These are phyloP conservation scores for Gymnocheta viridis DNA, from an alignment of 2,888 invertebrate species.

Conservation along the genomic window DNA sequence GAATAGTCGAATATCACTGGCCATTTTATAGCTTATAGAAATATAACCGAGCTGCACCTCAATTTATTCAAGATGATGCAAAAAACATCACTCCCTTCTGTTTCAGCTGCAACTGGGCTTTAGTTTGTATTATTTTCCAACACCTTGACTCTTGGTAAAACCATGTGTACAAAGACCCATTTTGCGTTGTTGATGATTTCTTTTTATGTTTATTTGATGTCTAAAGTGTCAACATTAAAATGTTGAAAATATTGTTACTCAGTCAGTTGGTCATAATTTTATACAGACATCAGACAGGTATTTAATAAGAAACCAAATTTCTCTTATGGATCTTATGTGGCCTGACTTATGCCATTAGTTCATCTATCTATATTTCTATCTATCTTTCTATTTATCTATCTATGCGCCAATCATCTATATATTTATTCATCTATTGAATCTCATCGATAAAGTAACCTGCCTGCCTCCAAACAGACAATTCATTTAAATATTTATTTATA, in stretches of 20 bases:
- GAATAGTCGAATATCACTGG: background rate
- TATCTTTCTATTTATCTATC: slow-evolving; percentile 1
- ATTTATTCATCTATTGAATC: slow-evolving; percentile 11
- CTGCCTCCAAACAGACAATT: slow-evolving; percentile 52
- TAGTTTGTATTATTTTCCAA: background rate
- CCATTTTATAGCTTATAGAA: slow-evolving; percentile 6
- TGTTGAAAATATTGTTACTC: slow-evolving; percentile 61
- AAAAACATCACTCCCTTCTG: slow-evolving; percentile 25
- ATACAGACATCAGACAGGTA: slow-evolving; percentile 21
- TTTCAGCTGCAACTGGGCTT: slow-evolving; percentile 3
- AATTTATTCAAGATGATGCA: background rate
- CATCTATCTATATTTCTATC: slow-evolving; percentile 7
- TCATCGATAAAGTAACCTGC: slow-evolving; percentile 21
- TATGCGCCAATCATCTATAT: slow-evolving; percentile 3
- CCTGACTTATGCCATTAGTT: background rate
- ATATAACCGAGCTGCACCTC: slow-evolving; percentile 29
- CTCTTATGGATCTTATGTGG: slow-evolving; percentile 35
- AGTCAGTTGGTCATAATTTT: slow-evolving; percentile 62
- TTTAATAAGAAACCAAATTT: slow-evolving; percentile 29
- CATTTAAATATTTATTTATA: slow-evolving; percentile 51
- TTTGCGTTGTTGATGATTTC: background rate
- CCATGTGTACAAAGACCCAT: slow-evolving; percentile 1
- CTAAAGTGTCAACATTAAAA: slow-evolving; percentile 56
- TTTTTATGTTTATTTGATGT: slow-evolving; percentile 15
- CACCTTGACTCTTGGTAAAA: background rate